Evolutionary conservation across 2,888 invertebrate genomes (phyloP).

Genomic region (Atrina japonica): DNA sequence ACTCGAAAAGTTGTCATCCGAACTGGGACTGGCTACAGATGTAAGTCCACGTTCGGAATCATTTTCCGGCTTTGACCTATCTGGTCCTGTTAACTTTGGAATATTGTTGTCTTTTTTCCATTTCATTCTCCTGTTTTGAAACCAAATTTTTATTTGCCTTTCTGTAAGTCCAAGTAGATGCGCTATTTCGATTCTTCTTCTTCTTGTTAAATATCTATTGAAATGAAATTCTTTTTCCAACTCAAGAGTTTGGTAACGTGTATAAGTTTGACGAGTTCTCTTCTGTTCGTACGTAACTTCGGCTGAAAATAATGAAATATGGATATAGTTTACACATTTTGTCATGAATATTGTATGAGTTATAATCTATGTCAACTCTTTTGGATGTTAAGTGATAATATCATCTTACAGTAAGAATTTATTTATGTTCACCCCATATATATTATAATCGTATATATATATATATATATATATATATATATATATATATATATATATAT

Average conservation of each 20-base stretch:
- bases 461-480: too few species aligned
- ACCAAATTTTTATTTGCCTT: constrained; percentile 87
- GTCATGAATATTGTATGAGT: too few species aligned
- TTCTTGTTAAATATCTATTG: constrained; percentile 97
- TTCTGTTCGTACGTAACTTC: constrained; percentile 86
- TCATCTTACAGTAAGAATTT: too few species aligned
- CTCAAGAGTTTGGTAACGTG: constrained; percentile 98
- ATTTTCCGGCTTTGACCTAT: constrained; percentile 62
- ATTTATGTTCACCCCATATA: too few species aligned
- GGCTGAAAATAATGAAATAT: constrained; percentile 52
- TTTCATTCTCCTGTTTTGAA: constrained; percentile 99
- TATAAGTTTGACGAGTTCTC: constrained; percentile 98
- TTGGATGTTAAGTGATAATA: too few species aligned
- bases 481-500: too few species aligned
- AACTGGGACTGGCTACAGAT: constrained; percentile 51
- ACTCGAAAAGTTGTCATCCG: constrained; percentile 51
- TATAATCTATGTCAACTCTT: too few species aligned
- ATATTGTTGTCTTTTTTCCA: constrained; percentile 83
- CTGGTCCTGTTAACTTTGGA: constrained; percentile 72
- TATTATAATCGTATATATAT: too few species aligned
- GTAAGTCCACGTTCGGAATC: constrained; percentile 51
- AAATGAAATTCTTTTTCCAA: constrained; percentile 99
- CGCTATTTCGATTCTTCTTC: constrained; percentile 98
- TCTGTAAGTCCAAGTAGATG: constrained; percentile 98
- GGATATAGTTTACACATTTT: too few species aligned